phyloP scores from a whole-genome alignment of 2,888 invertebrate genomes.

The Fragum whitleyi region DNA sequence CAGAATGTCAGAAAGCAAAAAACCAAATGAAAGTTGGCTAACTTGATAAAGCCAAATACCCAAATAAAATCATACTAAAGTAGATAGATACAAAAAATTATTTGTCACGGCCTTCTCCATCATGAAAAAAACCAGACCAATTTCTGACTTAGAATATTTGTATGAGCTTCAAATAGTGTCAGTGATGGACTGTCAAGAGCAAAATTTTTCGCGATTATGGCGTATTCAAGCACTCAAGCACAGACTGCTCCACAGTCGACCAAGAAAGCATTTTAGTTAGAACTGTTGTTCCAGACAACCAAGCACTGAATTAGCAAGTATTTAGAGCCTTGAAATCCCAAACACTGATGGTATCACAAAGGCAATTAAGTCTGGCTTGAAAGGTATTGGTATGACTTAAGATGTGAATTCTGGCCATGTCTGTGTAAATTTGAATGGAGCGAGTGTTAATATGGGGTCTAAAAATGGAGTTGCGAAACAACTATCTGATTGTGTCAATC shows the following conservation, averaged over 20 bases:
- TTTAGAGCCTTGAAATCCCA: slow-evolving; percentile 34
- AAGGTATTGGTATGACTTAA: slow-evolving; percentile 19
- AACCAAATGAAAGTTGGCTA: background rate
- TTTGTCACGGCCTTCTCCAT: slow-evolving; percentile 35
- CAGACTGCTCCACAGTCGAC: slow-evolving; percentile 23
- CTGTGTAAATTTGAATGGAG: slow-evolving; percentile 51
- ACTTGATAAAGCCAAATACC: slow-evolving; percentile 4
- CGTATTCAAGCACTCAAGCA: slow-evolving; percentile 37
- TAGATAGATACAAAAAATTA: slow-evolving; percentile 25
- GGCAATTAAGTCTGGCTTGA: slow-evolving; percentile 21
- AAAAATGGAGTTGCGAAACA: slow-evolving; percentile 44
- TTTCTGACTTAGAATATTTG: slow-evolving; percentile 29
- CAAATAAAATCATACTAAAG: slow-evolving; percentile 6
- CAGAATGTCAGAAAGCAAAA: background rate
- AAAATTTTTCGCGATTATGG: slow-evolving; percentile 26
- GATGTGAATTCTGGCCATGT: slow-evolving; percentile 22
- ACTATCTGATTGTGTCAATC: slow-evolving; percentile 28
- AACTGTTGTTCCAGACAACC: slow-evolving; percentile 21
- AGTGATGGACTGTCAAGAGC: slow-evolving; percentile 4
- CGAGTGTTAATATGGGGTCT: slow-evolving; percentile 45
- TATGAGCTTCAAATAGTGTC: slow-evolving; percentile 26
- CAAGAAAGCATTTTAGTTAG: slow-evolving; percentile 28
- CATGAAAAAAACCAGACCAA: slow-evolving; percentile 23
- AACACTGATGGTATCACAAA: slow-evolving; percentile 33
- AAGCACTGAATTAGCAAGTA: slow-evolving; percentile 17